Evolutionary conservation across 2,113 vertebrate species (phyloP).

Genomic region (Dipodomys spectabilis): DNA sequence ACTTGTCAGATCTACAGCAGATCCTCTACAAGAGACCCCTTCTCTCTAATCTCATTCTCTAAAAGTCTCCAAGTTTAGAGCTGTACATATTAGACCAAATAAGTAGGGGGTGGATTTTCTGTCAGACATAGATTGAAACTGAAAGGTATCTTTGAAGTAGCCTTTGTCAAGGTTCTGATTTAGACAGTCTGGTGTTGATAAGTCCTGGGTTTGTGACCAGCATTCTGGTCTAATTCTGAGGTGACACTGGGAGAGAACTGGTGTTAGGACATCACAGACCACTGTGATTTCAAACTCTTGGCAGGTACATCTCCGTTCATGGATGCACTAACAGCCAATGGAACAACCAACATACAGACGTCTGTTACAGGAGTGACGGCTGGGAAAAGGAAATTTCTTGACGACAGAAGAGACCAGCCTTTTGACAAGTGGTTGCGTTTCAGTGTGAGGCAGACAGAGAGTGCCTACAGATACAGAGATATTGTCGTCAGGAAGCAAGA

Average conservation of each 20-base stretch:
- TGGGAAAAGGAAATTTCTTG: constrained; percentile 92
- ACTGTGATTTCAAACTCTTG: constrained; percentile 72
- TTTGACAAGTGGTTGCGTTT: constrained; percentile 97
- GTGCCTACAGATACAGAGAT: constrained; percentile 97
- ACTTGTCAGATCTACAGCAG: neutral
- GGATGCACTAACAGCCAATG: constrained; percentile 91
- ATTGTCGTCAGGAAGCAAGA: constrained; percentile 98
- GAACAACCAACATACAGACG: constrained; percentile 88
- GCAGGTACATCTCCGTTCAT: constrained; percentile 91
- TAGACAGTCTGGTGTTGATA: neutral
- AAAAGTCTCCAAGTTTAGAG: neutral
- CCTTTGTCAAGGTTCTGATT: neutral
- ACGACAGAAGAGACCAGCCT: constrained; percentile 92
- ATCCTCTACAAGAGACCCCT: neutral
- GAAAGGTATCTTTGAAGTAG: neutral
- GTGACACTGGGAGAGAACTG: neutral
- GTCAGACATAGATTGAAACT: neutral
- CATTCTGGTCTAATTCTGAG: neutral
- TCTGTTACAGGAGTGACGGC: constrained; percentile 87
- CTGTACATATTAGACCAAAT: neutral
- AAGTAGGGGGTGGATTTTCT: neutral
- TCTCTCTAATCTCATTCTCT: neutral
- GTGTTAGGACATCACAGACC: constrained; percentile 15
- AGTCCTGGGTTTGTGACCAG: neutral
- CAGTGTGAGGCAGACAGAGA: constrained; percentile 97